Percentiles rank a stretch among this genome's conserved stretches.
Evolutionary conservation across 2,113 vertebrate species (phyloP).

Genomic region (Tapirus terrestris): DNA sequence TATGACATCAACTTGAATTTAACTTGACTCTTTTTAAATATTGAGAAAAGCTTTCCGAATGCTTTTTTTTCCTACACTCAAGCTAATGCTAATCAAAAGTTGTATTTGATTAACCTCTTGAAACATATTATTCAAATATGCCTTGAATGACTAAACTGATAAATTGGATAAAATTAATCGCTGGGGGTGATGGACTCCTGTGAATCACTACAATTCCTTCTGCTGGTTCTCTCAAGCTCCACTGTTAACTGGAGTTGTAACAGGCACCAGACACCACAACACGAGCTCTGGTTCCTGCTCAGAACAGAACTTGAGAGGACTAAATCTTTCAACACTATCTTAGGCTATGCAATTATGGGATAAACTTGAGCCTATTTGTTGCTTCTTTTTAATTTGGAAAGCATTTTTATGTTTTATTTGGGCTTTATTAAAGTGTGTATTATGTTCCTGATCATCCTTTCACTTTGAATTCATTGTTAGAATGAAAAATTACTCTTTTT

Average conservation of each 20-base stretch:
- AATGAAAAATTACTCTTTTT: not conserved
- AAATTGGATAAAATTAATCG: conserved; percentile 52
- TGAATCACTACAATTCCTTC: not conserved
- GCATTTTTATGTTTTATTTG: not conserved
- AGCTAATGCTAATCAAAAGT: conserved; percentile 51
- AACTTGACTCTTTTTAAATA: not conserved
- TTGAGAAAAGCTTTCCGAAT: not conserved
- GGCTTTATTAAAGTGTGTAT: not conserved
- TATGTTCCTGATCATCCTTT: not conserved
- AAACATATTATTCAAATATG: conserved; percentile 40
- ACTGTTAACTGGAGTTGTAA: not conserved
- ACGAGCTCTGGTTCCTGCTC: not conserved
- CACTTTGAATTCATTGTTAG: conserved; percentile 7
- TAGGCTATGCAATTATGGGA: not conserved
- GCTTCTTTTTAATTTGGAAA: conserved; percentile 23
- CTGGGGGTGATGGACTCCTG: not conserved
- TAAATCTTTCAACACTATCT: not conserved
- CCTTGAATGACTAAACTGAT: conserved; percentile 50
- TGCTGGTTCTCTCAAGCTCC: not conserved
- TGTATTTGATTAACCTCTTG: conserved; percentile 69
- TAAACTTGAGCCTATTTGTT: not conserved
- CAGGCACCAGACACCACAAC: accelerated
- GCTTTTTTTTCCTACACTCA: not conserved
- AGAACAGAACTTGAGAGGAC: not conserved
- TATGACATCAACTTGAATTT: not conserved